Conservation (phyloP, 2,113 vertebrate species). For the Aix galericulata region DNA sequence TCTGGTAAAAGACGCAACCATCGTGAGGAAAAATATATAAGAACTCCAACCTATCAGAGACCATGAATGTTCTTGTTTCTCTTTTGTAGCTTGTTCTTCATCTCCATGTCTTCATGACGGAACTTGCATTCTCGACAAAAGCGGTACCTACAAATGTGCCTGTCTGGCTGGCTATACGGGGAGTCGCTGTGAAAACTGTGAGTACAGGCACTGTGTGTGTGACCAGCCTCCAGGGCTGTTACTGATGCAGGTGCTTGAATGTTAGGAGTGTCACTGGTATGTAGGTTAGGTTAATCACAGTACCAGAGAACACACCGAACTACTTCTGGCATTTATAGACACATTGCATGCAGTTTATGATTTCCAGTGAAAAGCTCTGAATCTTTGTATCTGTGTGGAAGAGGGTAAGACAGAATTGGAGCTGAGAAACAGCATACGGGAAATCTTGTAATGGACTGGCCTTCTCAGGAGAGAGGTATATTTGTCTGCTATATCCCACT, state of each 20-base stretch:
- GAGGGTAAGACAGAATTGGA: not conserved
- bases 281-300: not conserved
- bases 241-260: not conserved
- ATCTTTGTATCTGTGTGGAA: not conserved
- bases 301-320: not conserved
- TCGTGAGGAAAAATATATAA: not conserved
- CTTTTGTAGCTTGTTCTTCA: slow-evolving; percentile 89
- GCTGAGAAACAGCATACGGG: not conserved
- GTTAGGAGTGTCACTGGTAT: not conserved
- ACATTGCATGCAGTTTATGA: not conserved
- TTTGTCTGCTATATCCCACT: not conserved
- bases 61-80: slow-evolving; percentile 9
- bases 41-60: not conserved
- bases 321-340: not conserved
- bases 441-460: not conserved
- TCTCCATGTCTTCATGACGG: slow-evolving; percentile 95
- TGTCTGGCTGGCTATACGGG: slow-evolving; percentile 96
- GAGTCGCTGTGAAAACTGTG: slow-evolving; percentile 90
- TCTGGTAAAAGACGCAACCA: not conserved
- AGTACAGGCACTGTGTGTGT: slow-evolving; percentile 52
- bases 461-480: not conserved
- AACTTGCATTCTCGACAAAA: slow-evolving; percentile 87
- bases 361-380: not conserved
- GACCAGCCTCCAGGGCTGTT: not conserved
- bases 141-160: slow-evolving; percentile 86